These are phyloP conservation scores for Archivesica marissinica DNA, from an alignment of 1,140 invertebrate species.

Conservation along the genomic window DNA sequence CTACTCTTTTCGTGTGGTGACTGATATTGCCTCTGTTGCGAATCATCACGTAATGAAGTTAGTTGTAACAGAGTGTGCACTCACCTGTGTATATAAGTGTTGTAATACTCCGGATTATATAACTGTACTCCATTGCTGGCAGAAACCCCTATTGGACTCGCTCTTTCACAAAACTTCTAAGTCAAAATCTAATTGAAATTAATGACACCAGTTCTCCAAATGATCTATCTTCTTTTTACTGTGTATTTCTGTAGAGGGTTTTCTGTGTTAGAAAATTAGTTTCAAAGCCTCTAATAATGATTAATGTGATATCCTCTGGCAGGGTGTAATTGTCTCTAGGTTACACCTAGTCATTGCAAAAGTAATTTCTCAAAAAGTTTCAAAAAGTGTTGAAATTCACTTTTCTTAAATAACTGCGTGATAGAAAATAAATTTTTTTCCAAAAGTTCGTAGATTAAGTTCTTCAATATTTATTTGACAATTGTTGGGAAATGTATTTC, in stretches of 20 bases:
- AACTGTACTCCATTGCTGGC: slow-evolving; percentile 18
- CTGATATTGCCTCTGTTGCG: no score
- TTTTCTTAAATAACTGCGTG: no score
- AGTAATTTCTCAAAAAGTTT: no score
- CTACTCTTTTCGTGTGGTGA: no score
- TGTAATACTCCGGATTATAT: neutral
- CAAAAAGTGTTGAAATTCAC: no score
- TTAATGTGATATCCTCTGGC: neutral
- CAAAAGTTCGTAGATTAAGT: no score
- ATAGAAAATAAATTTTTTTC: no score
- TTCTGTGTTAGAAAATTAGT: neutral
- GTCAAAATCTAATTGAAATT: slow-evolving; percentile 15
- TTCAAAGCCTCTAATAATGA: neutral
- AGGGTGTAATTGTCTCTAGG: slow-evolving; percentile 14
- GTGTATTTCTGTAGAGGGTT: neutral
- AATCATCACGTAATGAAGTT: no score
- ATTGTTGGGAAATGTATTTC: no score
- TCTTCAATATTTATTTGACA: no score
- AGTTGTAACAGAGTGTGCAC: neutral
- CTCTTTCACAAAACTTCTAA: no score
- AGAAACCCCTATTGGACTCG: no score
- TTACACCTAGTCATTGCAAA: slow-evolving; percentile 6
- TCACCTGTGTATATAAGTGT: slow-evolving; percentile 12
- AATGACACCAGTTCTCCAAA: neutral
- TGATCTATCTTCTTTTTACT: neutral